A percentile compares a stretch with the other conserved stretches of the same genome.
Conservation (phyloP, 2,888 invertebrate species). For the Diarsia dahlii region DNA sequence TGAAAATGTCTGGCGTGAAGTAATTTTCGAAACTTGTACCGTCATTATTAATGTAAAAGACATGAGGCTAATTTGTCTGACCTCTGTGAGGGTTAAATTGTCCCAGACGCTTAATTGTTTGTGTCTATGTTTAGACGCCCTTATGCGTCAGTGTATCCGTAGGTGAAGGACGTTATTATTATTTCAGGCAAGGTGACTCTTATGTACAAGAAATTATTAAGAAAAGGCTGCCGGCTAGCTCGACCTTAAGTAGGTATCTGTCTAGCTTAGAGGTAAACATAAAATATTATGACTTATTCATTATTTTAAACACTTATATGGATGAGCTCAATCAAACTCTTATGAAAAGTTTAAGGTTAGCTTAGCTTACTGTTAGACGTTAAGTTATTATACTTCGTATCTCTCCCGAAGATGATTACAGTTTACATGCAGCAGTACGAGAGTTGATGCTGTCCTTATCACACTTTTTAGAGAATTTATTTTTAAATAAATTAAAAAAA, state of each 20-base stretch:
- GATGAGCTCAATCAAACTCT: too few species aligned
- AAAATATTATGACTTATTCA: neutral
- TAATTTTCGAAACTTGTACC: neutral
- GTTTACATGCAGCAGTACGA: too few species aligned
- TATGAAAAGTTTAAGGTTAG: too few species aligned
- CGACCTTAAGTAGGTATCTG: neutral
- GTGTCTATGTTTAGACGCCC: neutral
- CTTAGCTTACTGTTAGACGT: too few species aligned
- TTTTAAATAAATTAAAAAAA: too few species aligned
- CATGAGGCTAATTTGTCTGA: conserved; percentile 24
- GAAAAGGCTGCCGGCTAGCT: neutral
- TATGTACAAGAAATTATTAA: neutral
- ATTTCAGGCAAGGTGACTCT: conserved; percentile 8
- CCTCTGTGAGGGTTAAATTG: conserved; percentile 14
- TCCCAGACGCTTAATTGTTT: conserved; percentile 17
- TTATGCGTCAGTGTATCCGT: neutral
- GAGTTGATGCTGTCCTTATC: too few species aligned
- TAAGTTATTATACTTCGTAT: too few species aligned
- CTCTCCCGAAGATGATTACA: too few species aligned
- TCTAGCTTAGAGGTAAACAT: neutral
- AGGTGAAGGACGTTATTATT: neutral
- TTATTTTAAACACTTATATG: neutral
- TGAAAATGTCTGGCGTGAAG: neutral
- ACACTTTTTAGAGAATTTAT: too few species aligned
- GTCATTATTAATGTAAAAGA: conserved; percentile 7